These are phyloP conservation scores for Steatornis caripensis DNA, from an alignment of 2,113 vertebrate species.

Conservation along the genomic window DNA sequence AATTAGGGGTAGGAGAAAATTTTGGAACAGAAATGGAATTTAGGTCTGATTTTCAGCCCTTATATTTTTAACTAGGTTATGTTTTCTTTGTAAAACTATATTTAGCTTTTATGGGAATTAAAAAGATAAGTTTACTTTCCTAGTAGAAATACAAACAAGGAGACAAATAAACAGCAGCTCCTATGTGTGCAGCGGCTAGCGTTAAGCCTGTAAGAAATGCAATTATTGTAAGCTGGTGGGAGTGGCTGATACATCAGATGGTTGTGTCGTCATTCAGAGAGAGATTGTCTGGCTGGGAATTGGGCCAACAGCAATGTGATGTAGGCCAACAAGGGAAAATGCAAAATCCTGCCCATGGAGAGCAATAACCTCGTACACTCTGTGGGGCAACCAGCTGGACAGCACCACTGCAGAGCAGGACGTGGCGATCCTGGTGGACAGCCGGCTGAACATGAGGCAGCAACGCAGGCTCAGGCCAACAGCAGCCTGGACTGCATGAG, in stretches of 20 bases:
- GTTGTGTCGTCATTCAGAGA: neutral
- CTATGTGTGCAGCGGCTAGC: neutral
- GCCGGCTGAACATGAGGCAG: neutral
- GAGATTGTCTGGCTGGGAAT: no score
- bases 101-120: neutral
- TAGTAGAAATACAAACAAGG: neutral
- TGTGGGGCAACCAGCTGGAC: neutral
- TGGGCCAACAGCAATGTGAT: no score
- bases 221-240: neutral
- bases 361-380: no score
- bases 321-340: no score
- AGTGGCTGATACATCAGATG: neutral
- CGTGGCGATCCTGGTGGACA: neutral
- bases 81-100: neutral
- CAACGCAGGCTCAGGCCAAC: neutral
- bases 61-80: neutral
- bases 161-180: neutral
- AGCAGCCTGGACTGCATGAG: neutral
- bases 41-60: neutral
- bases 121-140: neutral
- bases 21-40: neutral
- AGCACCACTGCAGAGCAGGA: neutral
- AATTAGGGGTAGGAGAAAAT: neutral
- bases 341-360: no score
- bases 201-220: neutral